Conservation (phyloP, 64 coral and sea anemone genomes). For the Montipora foliosa region DNA sequence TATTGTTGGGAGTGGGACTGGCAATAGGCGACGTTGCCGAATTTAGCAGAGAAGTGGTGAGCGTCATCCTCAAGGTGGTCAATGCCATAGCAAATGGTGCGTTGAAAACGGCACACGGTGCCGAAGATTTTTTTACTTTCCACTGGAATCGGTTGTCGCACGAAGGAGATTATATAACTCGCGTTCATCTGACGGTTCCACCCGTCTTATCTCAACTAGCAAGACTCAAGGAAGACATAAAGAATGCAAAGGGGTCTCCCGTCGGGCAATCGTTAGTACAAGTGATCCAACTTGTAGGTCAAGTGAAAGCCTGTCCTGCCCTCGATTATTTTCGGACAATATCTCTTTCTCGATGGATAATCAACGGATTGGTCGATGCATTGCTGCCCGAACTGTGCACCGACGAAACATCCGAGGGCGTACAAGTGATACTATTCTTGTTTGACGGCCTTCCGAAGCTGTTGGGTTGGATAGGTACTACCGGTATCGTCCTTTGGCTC, state of each 20-base stretch:
- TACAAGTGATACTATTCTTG: background rate
- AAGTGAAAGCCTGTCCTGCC: background rate
- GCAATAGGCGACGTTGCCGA: background rate
- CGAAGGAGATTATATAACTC: background rate
- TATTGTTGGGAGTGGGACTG: background rate
- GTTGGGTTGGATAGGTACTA: background rate
- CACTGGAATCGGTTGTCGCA: background rate
- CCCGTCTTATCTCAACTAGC: background rate
- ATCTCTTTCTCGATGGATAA: background rate
- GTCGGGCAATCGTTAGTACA: background rate
- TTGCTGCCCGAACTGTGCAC: background rate
- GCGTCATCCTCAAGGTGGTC: background rate
- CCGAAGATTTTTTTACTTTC: background rate
- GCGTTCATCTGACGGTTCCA: background rate
- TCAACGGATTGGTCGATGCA: background rate
- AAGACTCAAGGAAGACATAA: background rate
- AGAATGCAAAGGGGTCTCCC: background rate
- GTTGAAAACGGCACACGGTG: background rate
- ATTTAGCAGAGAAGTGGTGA: background rate
- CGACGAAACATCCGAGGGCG: background rate
- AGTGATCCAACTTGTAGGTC: background rate
- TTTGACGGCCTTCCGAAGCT: background rate
- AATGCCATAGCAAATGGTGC: background rate
- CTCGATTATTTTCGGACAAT: slow-evolving; percentile 5
- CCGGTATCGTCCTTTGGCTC: background rate